phyloP scores from a whole-genome alignment of 2,888 invertebrate genomes.

The Melolontha melolontha region DNA sequence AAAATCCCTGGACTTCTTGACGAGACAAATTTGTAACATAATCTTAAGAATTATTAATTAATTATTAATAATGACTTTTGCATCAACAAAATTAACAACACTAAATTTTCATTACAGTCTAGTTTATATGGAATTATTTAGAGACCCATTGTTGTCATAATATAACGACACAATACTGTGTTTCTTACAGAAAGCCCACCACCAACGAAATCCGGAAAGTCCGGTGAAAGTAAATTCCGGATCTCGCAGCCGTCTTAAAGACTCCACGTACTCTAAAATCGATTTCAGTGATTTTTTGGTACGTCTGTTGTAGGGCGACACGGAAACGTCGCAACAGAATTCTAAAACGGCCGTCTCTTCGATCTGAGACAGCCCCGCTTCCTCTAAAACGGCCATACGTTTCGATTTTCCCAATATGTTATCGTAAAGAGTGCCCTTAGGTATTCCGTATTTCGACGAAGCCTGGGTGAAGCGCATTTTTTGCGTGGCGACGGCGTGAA shows the following conservation, averaged over 20 bases:
- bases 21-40: too few species aligned
- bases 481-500: slow-evolving; percentile 80
- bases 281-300: slow-evolving; percentile 77
- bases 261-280: slow-evolving; percentile 76
- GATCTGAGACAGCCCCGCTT: slow-evolving; percentile 71
- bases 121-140: slow-evolving; percentile 37
- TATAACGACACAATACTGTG: slow-evolving; percentile 79
- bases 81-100: too few species aligned
- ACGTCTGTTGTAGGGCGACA: slow-evolving; percentile 77
- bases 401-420: slow-evolving; percentile 83
- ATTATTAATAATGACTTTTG: too few species aligned
- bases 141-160: slow-evolving; percentile 62
- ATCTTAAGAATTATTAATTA: too few species aligned
- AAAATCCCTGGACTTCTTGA: too few species aligned
- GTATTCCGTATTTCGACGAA: slow-evolving; percentile 77
- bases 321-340: slow-evolving; percentile 79
- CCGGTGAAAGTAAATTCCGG: slow-evolving; percentile 76
- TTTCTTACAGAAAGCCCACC: slow-evolving; percentile 87
- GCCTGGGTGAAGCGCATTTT: slow-evolving; percentile 84
- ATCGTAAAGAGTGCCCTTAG: slow-evolving; percentile 83
- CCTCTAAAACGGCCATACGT: slow-evolving; percentile 80
- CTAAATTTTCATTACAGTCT: too few species aligned
- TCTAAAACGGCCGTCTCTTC: slow-evolving; percentile 78
- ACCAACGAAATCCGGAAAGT: slow-evolving; percentile 82
- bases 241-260: slow-evolving; percentile 70